phyloP scores from a whole-genome alignment of 2,113 vertebrate species.

The Pelodiscus sinensis region DNA sequence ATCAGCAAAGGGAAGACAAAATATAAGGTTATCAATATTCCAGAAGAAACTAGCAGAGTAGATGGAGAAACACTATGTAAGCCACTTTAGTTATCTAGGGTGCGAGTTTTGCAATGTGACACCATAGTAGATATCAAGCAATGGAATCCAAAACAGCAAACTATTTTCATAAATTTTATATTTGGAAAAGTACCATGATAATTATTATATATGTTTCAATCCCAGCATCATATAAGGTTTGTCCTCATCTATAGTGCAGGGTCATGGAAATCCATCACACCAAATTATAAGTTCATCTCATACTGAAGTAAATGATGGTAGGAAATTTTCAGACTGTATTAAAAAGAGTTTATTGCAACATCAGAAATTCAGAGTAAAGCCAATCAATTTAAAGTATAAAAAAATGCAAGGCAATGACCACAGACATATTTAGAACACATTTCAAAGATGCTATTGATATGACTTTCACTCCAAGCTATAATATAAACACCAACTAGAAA shows the following conservation, averaged over 20 bases:
- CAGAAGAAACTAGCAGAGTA: neutral
- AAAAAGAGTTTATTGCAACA: neutral
- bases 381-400: neutral
- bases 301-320: neutral
- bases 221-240: neutral
- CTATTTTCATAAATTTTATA: neutral
- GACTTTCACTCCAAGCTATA: neutral
- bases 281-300: neutral
- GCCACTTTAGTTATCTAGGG: neutral
- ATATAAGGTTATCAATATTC: neutral
- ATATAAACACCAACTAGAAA: neutral
- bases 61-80: neutral
- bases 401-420: neutral
- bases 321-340: too few relatives aligned
- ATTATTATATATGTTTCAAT: neutral
- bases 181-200: neutral
- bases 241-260: neutral
- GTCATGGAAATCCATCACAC: neutral
- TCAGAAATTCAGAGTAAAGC: neutral
- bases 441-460: neutral
- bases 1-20: neutral
- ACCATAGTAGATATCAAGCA: neutral
- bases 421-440: neutral
- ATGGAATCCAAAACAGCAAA: neutral
- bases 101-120: neutral